Percentiles rank a stretch among this genome's conserved stretches.
phyloP scores from a whole-genome alignment of 2,888 invertebrate species.

The Morpho achilles region DNA sequence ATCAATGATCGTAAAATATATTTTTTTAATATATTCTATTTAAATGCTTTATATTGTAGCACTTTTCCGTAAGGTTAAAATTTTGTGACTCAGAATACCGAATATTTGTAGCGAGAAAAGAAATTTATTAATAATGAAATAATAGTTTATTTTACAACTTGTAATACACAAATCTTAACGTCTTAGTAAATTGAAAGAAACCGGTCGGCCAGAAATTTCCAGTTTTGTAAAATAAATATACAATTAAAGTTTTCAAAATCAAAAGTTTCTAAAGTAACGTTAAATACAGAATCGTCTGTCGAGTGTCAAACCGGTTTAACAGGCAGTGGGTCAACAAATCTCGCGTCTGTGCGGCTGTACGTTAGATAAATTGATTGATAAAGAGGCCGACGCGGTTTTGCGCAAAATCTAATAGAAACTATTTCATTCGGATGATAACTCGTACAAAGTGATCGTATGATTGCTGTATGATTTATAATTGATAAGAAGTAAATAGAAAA shows the following conservation, averaged over 20 bases:
- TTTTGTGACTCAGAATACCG: too few relatives aligned
- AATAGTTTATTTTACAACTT: too few relatives aligned
- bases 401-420: slow-evolving; percentile 64
- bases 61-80: too few relatives aligned
- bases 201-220: too few relatives aligned
- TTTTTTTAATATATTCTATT: too few relatives aligned
- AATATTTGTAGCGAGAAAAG: too few relatives aligned
- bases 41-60: too few relatives aligned
- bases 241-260: slow-evolving; percentile 23
- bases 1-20: too few relatives aligned
- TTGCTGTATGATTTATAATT: slow-evolving; percentile 49
- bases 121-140: too few relatives aligned
- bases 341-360: slow-evolving; percentile 49
- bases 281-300: slow-evolving; percentile 51
- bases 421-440: slow-evolving; percentile 54
- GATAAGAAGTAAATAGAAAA: slow-evolving; percentile 32
- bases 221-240: too few relatives aligned
- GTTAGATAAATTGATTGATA: slow-evolving; percentile 74
- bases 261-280: slow-evolving; percentile 35
- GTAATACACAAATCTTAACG: not conserved
- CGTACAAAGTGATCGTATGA: slow-evolving; percentile 46
- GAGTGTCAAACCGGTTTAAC: slow-evolving; percentile 54
- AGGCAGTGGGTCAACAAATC: slow-evolving; percentile 60
- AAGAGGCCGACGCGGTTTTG: slow-evolving; percentile 56
- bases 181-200: not conserved